phyloP scores from a whole-genome alignment of 1,140 invertebrate genomes.

The Bombus pyrosoma region DNA sequence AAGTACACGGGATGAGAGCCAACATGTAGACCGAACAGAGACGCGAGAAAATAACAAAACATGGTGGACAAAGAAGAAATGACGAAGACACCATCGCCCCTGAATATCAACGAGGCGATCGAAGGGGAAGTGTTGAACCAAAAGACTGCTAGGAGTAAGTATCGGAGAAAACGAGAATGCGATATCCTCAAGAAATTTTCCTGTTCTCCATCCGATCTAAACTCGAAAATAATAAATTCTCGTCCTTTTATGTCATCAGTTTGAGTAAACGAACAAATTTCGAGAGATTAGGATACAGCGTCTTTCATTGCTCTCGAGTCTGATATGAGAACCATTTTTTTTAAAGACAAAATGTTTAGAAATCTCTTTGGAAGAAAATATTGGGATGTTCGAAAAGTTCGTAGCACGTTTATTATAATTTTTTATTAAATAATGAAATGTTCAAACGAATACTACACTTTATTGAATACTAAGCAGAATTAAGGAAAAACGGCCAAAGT shows the following conservation, averaged over 20 bases:
- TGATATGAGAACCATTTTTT: too few species aligned
- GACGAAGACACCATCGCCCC: slow-evolving; percentile 65
- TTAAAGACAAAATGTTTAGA: neutral
- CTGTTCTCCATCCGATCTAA: neutral
- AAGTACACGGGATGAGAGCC: neutral
- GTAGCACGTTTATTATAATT: too few species aligned
- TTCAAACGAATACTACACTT: neutral
- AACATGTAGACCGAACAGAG: slow-evolving; percentile 16
- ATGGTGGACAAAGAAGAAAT: slow-evolving; percentile 68
- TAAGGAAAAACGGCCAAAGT: too few species aligned
- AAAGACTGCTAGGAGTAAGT: slow-evolving; percentile 75
- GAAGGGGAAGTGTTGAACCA: slow-evolving; percentile 73
- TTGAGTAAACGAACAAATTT: neutral
- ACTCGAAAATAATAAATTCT: neutral
- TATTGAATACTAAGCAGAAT: too few species aligned
- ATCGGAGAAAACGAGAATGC: neutral
- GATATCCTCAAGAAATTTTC: neutral
- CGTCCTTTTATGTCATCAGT: neutral
- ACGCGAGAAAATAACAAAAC: slow-evolving; percentile 18
- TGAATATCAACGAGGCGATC: slow-evolving; percentile 71
- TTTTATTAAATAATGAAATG: neutral
- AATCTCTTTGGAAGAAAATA: neutral
- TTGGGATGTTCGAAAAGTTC: neutral
- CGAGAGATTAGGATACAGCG: neutral
- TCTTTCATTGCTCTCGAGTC: neutral